Percentiles rank a stretch among this genome's conserved stretches.
These are phyloP conservation scores for Noctua janthina DNA, from an alignment of 2,888 invertebrate species.

Conservation along the genomic window DNA sequence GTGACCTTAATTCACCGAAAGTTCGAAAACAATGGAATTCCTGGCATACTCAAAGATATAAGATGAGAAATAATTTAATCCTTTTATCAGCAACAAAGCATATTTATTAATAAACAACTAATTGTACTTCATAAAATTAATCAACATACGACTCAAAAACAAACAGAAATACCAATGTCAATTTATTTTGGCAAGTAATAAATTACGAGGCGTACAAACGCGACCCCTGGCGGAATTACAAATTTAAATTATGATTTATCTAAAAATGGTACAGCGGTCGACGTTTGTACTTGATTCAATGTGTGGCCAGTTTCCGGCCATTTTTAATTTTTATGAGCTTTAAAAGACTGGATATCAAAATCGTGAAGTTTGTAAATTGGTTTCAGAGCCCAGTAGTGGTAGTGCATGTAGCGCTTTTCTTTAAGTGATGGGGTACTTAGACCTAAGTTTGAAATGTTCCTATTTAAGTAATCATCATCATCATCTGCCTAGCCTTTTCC, in stretches of 20 bases:
- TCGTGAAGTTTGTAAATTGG: no score
- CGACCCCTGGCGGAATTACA: constrained; percentile 25
- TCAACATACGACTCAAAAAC: constrained; percentile 14
- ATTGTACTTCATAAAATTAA: constrained; percentile 7
- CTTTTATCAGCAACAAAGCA: constrained; percentile 11
- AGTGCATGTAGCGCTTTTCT: no score
- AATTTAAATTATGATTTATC: constrained; percentile 35
- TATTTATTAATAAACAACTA: not conserved
- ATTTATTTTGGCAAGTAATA: constrained; percentile 30
- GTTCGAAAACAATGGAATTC: not conserved
- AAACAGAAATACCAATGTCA: constrained; percentile 34
- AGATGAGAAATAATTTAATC: not conserved
- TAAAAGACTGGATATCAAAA: not conserved
- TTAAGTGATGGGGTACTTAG: no score
- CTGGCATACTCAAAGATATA: not conserved
- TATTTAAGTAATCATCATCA: no score
- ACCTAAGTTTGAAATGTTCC: no score
- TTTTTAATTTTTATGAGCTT: not conserved
- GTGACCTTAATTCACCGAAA: not conserved
- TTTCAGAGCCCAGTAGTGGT: no score
- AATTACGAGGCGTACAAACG: constrained; percentile 29
- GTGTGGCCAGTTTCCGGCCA: not conserved
- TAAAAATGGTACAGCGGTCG: not conserved
- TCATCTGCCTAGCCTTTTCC: no score
- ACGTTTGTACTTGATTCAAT: not conserved